Conservation (phyloP, 2,113 vertebrate species). For the Dromiciops gliroides region DNA sequence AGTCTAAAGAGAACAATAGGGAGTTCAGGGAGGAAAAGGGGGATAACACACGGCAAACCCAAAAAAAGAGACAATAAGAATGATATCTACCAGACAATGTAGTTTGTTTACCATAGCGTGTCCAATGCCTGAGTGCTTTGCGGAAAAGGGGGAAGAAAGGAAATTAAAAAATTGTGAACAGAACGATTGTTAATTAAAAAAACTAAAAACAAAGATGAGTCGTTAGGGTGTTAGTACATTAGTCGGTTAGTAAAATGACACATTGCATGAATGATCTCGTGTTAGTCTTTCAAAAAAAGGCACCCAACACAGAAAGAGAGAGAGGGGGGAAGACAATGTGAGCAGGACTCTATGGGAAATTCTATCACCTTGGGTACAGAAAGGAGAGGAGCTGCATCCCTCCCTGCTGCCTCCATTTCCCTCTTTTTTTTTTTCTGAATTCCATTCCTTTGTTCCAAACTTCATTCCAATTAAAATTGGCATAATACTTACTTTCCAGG, state of each 20-base stretch:
- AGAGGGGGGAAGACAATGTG: conserved; percentile 84
- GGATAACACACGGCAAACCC: conserved; percentile 99
- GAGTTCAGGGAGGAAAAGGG: conserved; percentile 82
- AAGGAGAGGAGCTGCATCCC: conserved; percentile 60
- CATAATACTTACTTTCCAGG: conserved; percentile 82
- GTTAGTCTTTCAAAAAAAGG: conserved; percentile 91
- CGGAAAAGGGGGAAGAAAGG: conserved; percentile 99
- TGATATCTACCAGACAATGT: conserved; percentile 99
- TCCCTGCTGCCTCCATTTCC: conserved; percentile 58
- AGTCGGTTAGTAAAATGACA: conserved; percentile 99
- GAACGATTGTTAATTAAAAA: conserved; percentile 99
- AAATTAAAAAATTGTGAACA: conserved; percentile 99
- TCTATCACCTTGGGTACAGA: conserved; percentile 64
- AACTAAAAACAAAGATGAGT: conserved; percentile 96
- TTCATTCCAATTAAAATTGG: conserved; percentile 48
- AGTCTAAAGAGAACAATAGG: conserved; percentile 81
- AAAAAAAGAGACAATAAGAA: conserved; percentile 99
- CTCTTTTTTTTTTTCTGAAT: conserved; percentile 33
- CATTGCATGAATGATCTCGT: conserved; percentile 97
- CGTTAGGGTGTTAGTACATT: conserved; percentile 93
- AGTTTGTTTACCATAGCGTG: conserved; percentile 99
- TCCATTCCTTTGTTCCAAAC: conserved; percentile 2
- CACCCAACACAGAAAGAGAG: conserved; percentile 87
- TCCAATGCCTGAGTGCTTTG: conserved; percentile 99
- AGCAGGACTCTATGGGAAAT: conserved; percentile 83